These are phyloP conservation scores for Megaceryle alcyon DNA, from an alignment of 2,797 vertebrate species.

Conservation along the genomic window DNA sequence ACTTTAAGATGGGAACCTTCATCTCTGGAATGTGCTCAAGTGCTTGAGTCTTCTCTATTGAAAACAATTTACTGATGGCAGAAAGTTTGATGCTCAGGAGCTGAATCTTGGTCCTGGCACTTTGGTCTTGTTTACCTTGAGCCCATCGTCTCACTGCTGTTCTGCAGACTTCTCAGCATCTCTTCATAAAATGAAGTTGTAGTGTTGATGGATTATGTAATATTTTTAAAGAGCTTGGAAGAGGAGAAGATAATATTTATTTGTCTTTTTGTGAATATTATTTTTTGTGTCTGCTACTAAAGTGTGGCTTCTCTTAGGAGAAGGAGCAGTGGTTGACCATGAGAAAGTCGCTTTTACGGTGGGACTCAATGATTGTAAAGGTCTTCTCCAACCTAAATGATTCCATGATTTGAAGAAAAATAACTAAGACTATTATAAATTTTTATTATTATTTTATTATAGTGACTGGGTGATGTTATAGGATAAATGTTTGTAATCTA, in stretches of 20 bases:
- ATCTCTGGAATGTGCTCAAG: not conserved
- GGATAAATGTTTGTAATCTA: not conserved
- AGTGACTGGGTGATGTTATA: not conserved
- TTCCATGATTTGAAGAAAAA: not conserved
- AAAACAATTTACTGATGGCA: not conserved
- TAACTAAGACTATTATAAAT: not conserved
- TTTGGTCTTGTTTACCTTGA: not conserved
- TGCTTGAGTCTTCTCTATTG: not conserved
- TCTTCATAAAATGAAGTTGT: not conserved
- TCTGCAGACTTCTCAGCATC: not conserved
- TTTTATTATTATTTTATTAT: not conserved
- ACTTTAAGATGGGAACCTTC: not conserved
- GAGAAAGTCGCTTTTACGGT: not conserved
- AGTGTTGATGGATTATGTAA: not conserved
- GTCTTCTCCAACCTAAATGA: too few species aligned
- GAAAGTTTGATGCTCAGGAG: not conserved
- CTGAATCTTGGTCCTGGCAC: not conserved
- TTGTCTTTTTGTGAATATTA: not conserved
- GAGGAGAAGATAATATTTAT: not conserved
- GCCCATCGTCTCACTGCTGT: not conserved
- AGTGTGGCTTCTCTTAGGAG: not conserved
- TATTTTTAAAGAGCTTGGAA: not conserved
- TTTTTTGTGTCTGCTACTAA: not conserved
- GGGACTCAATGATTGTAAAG: not conserved
- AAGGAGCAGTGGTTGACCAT: not conserved